Evolutionary conservation across 2,113 vertebrate genomes (phyloP), one percentile per base, ranked within the genome.

Genomic region (Zosterops borbonicus): DNA sequence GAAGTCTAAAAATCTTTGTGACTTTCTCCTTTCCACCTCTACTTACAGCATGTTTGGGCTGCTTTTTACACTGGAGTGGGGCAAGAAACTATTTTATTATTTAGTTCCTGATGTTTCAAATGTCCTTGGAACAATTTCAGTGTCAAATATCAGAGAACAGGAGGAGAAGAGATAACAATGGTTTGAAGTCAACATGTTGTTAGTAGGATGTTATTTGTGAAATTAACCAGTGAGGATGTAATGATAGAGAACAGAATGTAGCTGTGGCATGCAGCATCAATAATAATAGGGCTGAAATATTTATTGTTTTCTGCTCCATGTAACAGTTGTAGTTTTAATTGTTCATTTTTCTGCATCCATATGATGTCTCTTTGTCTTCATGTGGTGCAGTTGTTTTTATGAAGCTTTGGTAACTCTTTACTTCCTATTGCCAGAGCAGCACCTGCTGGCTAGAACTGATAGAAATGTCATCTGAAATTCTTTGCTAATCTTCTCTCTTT

Each of bases 381-480:
- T 73, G 39, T 52, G 44, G 59, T 89, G 89, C 64, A 33, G 24
- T 85, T 94, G 47, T 76, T 91, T 83, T 63, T 62, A 52, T 41
- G 44, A 44, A 53, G 87, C 33, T 83, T 91, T 95, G 74, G 18
- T 74, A 55, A 73, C 27, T 87, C 56, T 53, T 86, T 31, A 77
- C 47, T 58, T 87, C 28, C 83, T 83, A 69, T 95, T 94, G 80
- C 89, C 94, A 96, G 92, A 96, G 94, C 94, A 97, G 81, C 95
- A 97, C 94, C 95, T 96, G 95, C 95, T 94, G 95, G 91, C 77
- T 96, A 62, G 58, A 87, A 69, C 3, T 62, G 62, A 95, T 92
- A 92, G 31, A 87, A 89, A 92, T 93, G 35, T 69, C 52, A 75
- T 75, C 82, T 87, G 70, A 82, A 83, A 70, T 78, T 49, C 82